Evolutionary conservation across 1,140 invertebrate genomes (phyloP), one percentile per base, ranked within the genome.

Genomic region (Mamestra configurata): DNA sequence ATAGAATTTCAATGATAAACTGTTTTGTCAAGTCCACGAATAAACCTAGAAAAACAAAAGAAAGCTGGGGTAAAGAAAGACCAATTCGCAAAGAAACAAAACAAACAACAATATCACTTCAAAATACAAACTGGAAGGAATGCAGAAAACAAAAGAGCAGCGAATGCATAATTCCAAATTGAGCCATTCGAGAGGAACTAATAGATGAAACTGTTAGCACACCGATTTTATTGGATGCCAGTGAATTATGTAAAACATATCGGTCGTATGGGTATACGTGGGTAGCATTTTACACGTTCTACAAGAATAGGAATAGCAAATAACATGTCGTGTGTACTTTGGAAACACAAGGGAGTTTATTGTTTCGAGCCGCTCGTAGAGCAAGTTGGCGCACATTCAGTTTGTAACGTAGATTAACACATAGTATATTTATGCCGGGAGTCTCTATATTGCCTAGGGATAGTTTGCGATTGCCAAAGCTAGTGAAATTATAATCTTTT

Each of bases 201-300:
- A 40, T 64, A 64, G 35, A 22, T 40, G 18, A 37, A 40, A 40
- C 35, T 64, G 59, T 64, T 64, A 64, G 59, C 59, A 11, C n/a
- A 37, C 59, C 27, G 10, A 64, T 64, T 64, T 61, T 64, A 40
- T 40, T 64, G 22, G 27, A 31, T 37, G 13, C 35, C 59, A 64
- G 59, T 40, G 59, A 64, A 64, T 64, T 64, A 64, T 64, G 59
- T 64, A 64, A 64, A 64, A 40, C 18, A 64, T 64, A 64, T 64
- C 35, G 59, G 59, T 40, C 59, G 59, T 64, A 37, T 40, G 35
- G 18, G 35, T 40, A 4, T 40, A 79, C 77, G 55, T 71, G 83
- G 82, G 75, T 80, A 78, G 82, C 84, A 83, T 82, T 85, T 85
- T 84, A 84, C 84, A 88, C 84, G 73, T 79, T 53, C 79, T 84